Conservation (phyloP, 2,113 vertebrate genomes). For the Stomatorhinus ivindoensis region DNA sequence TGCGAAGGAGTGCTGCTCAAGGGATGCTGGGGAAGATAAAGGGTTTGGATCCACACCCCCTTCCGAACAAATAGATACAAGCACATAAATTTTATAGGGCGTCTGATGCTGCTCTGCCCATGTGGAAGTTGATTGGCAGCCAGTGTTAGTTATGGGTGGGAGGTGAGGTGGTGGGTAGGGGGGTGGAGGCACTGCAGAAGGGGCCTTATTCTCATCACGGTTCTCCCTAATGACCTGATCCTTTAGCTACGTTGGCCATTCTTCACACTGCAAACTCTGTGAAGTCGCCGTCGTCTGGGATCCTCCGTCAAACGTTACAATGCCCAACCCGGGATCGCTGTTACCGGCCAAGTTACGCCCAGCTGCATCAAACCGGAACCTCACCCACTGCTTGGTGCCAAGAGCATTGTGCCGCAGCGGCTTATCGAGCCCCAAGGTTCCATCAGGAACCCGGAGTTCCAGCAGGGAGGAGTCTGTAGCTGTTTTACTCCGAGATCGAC, state of each 20-base stretch:
- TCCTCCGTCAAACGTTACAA: neutral
- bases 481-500: neutral
- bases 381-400: neutral
- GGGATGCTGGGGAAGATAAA: neutral
- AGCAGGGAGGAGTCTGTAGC: neutral
- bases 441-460: neutral
- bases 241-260: neutral
- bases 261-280: neutral
- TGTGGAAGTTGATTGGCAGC: neutral
- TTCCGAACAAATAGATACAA: neutral
- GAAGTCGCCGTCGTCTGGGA: neutral
- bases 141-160: neutral
- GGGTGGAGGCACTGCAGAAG: neutral
- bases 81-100: neutral
- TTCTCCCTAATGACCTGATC: neutral
- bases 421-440: neutral
- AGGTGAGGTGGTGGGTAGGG: too few relatives aligned
- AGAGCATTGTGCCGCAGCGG: neutral
- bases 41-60: neutral
- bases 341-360: neutral
- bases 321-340: neutral
- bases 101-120: neutral
- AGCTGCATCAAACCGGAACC: neutral
- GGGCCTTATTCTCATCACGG: neutral
- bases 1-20: conserved; percentile 38